Percentiles rank a stretch among this genome's conserved stretches.
Evolutionary conservation across 2,797 vertebrate genomes (phyloP).

Genomic region (Falco cherrug): DNA sequence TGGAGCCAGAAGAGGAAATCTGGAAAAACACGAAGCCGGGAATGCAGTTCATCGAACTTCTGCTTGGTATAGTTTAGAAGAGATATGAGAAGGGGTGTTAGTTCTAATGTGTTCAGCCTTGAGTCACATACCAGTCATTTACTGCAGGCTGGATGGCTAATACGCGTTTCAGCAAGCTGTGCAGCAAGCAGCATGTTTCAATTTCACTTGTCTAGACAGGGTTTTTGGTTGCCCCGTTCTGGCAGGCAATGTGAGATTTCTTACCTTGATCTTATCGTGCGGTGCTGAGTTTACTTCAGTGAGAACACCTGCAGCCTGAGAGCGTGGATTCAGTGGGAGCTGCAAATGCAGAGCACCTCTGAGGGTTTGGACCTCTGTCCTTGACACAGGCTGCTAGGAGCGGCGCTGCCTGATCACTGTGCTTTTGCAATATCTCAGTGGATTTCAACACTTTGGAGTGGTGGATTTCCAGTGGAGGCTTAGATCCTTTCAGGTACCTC

Average conservation of each 20-base stretch:
- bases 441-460: not conserved
- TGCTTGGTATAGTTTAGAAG: not conserved
- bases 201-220: constrained; percentile 60
- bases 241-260: constrained; percentile 42
- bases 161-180: not conserved
- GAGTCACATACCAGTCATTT: not conserved
- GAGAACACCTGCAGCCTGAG: constrained; percentile 37
- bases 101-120: not conserved
- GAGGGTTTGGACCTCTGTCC: not conserved
- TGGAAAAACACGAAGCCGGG: not conserved
- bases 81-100: not conserved
- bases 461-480: not conserved
- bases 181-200: constrained; percentile 10
- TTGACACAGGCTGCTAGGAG: not conserved
- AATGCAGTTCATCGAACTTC: not conserved
- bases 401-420: not conserved
- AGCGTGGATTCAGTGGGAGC: not conserved
- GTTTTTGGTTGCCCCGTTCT: constrained; percentile 38
- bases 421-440: not conserved
- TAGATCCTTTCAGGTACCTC: not conserved
- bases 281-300: not conserved
- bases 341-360: not conserved
- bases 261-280: constrained; percentile 30
- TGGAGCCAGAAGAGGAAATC: not conserved
- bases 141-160: not conserved